Evolutionary conservation across 2,888 invertebrate species (phyloP), one percentile per base, ranked within the genome.

Genomic region (Oscheius onirici): DNA sequence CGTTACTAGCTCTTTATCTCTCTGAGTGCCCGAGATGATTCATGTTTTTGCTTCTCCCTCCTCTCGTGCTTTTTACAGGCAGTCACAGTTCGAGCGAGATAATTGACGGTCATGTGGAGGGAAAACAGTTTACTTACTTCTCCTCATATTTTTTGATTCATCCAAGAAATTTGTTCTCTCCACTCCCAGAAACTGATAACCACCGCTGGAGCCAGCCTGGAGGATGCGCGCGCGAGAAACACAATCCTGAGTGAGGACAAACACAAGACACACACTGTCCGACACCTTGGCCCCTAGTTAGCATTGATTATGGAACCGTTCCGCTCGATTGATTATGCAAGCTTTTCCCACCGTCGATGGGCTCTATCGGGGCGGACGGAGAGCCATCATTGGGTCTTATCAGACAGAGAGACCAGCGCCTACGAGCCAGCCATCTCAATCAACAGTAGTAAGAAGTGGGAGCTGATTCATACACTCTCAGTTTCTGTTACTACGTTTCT

Each of bases 191-290:
- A 6, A 34, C 34, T 34, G 34, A 34, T 34, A 34, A 34, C 34
- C 34, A 34, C n/a, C n/a, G n/a, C 34, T 34, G 34, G 8, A 34
- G 34, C 34, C 34, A 34, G 34, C 34, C 34, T 34, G 34, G 51
- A 51, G 20, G 24, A 51, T 2, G 20, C 2, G n/a, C 34, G 34
- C 17, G 51, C 51, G 51, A 51, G 51, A 51, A 51, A 51, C 51
- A 51, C 51, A 51, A 51, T 51, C 51, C 51, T 11, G 51, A 24
- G 24, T 20, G 51, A 51, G 51, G 20, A 51, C 51, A 51, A 51
- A 51, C 51, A 51, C 3, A 46, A 46, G 46, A 20, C n/a, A 46
- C 10, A 43, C 1, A 46, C 46, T 46, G 46, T 46, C 46, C n/a
- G 46, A 15, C 46, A 20, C n/a, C 46, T 17, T 20, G 20, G n/a